These are phyloP conservation scores for Cynodonichthys magdalenae DNA, from an alignment of 2,797 vertebrate species.

Conservation along the genomic window DNA sequence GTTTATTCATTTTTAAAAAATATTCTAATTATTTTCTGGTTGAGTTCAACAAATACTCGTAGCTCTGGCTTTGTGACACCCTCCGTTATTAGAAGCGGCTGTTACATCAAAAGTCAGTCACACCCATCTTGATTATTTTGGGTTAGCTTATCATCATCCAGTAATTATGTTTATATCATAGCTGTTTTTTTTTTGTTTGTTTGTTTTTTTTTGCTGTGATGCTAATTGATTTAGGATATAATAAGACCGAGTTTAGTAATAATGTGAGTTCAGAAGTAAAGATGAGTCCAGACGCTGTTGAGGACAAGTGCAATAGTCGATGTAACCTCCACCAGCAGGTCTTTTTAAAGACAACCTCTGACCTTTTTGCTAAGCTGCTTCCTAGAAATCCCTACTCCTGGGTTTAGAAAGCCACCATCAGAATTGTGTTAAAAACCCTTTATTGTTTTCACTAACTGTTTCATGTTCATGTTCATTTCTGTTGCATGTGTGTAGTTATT, in stretches of 20 bases:
- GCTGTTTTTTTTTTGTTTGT: too few species aligned
- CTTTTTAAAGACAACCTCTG: slow-evolving; percentile 45
- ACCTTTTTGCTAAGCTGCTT: slow-evolving; percentile 46
- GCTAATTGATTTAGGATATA: too few species aligned
- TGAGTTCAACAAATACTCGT: background rate
- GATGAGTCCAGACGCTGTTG: background rate
- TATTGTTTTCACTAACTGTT: background rate
- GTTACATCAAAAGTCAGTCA: background rate
- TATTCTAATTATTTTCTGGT: background rate
- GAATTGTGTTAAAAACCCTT: background rate
- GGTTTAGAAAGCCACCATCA: slow-evolving; percentile 16
- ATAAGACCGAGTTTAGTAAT: too few species aligned
- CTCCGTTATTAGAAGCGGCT: background rate
- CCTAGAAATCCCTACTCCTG: slow-evolving; percentile 1
- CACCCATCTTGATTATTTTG: too few species aligned
- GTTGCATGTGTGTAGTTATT: slow-evolving; percentile 38
- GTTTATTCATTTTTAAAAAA: slow-evolving; percentile 5
- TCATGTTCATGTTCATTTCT: background rate
- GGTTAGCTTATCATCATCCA: too few species aligned
- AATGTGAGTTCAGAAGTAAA: background rate
- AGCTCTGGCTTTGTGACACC: background rate
- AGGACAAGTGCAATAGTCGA: background rate
- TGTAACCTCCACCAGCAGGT: slow-evolving; percentile 13
- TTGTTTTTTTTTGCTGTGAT: too few species aligned
- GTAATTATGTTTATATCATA: too few species aligned